Evolutionary conservation across 1,140 invertebrate species (phyloP).

Genomic region (Eumaeus atala): DNA sequence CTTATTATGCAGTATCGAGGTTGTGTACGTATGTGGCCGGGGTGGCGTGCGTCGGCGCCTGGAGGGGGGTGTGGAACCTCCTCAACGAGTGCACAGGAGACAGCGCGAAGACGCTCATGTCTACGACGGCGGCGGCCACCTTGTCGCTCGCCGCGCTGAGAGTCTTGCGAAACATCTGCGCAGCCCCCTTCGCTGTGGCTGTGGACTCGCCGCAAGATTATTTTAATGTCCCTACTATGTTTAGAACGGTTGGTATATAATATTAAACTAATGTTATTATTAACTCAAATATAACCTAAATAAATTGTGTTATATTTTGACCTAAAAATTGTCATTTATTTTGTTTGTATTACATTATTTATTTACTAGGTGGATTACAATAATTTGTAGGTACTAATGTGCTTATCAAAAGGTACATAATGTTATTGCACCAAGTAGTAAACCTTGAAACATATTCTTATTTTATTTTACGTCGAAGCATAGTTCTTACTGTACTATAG

Average conservation of each 20-base stretch:
- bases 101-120: conserved; percentile 75
- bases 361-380: too few relatives aligned
- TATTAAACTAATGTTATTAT: too few relatives aligned
- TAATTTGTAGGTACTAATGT: too few relatives aligned
- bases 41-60: conserved; percentile 87
- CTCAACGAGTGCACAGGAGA: conserved; percentile 82
- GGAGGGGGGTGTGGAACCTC: conserved; percentile 86
- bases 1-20: conserved; percentile 82
- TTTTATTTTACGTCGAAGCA: too few relatives aligned
- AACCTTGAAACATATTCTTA: too few relatives aligned
- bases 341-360: too few relatives aligned
- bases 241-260: conserved; percentile 74
- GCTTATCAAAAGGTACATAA: too few relatives aligned
- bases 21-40: conserved; percentile 84
- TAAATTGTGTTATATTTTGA: too few relatives aligned
- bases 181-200: conserved; percentile 84
- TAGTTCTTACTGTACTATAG: too few relatives aligned
- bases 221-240: conserved; percentile 89
- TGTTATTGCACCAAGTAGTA: too few relatives aligned
- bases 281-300: too few relatives aligned
- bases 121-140: conserved; percentile 78
- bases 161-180: conserved; percentile 85
- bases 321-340: too few relatives aligned
- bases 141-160: conserved; percentile 79
- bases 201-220: conserved; percentile 84